phyloP scores from a whole-genome alignment of 2,797 vertebrate species.

The Rhynchonycteris naso region DNA sequence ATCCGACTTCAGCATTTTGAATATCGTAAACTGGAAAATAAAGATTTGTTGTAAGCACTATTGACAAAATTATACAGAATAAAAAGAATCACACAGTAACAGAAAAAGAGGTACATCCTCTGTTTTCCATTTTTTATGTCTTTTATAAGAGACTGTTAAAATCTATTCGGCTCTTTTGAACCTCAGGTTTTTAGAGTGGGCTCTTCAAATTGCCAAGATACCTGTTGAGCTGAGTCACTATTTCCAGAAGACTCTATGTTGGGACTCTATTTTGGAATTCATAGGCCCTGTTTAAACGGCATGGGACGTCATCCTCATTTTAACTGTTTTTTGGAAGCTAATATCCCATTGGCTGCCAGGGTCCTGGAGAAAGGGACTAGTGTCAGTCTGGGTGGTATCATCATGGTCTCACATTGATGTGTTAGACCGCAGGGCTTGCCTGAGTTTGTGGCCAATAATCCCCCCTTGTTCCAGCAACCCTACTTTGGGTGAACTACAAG shows the following conservation, averaged over 20 bases:
- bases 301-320: background rate
- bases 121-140: background rate
- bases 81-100: background rate
- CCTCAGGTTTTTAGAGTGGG: background rate
- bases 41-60: background rate
- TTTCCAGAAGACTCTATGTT: background rate
- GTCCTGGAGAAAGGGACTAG: background rate
- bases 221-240: background rate
- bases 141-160: background rate
- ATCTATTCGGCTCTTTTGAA: background rate
- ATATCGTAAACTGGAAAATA: slow-evolving; percentile 9
- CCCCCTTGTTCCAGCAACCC: no score
- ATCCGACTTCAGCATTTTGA: background rate
- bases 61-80: background rate
- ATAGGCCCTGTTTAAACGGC: background rate
- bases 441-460: no score
- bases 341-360: background rate
- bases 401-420: background rate
- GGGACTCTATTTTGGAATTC: background rate
- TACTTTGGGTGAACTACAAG: no score
- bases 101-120: background rate
- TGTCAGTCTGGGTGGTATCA: background rate
- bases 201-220: background rate
- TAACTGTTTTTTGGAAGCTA: background rate
- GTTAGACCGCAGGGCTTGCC: background rate